Base-by-base conservation (phyloP, 2,113 vertebrate genomes). In the Setophaga kirtlandii region DNA sequence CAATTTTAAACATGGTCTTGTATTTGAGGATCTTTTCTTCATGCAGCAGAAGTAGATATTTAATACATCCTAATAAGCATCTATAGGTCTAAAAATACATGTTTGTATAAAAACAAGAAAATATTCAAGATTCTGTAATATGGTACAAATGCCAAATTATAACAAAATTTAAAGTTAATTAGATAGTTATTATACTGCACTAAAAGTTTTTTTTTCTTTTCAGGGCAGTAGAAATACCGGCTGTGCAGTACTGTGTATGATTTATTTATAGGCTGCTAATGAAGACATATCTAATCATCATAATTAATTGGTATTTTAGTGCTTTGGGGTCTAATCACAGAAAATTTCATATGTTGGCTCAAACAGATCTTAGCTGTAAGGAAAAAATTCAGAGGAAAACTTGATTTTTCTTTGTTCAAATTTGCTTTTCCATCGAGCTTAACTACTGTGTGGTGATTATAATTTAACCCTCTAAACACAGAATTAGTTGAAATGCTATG, bases 201-300 rank as follows among this genome's bases (percentile, higher is more conserved):
- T 64, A 55, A 76, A 97, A 58, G 79, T 78, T 80, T 94, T 94
- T 95, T 96, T 97, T 98, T 83, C 82, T 96, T 78, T 78, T 88
- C 58, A 46, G 21, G 10, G 4, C 60, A 70, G 52, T 76, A 97
- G 74, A 87, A 97, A 94, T 95, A 88, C 94, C 6, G 82, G 92
- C 96, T 97, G 94, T 15, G 41, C 94, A 96, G 94, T 93, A 77
- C 88, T 83, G 71, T 96, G 76, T 83, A 96, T 98, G 97, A 97
- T 98, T 98, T 98, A 98, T 98, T 98, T 98, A 98, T 98, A 97
- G 96, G 76, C 92, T 97, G 76, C 90, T 98, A 98, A 98, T 98
- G 97, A 98, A 98, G 98, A 98, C 93, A 96, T 98, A 98, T 85
- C 94, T 97, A 98, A 98, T 98, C 96, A 98, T 97, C 96, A 95